These are phyloP conservation scores for Agonum fuliginosum DNA, from an alignment of 2,888 invertebrate species.

Conservation along the genomic window DNA sequence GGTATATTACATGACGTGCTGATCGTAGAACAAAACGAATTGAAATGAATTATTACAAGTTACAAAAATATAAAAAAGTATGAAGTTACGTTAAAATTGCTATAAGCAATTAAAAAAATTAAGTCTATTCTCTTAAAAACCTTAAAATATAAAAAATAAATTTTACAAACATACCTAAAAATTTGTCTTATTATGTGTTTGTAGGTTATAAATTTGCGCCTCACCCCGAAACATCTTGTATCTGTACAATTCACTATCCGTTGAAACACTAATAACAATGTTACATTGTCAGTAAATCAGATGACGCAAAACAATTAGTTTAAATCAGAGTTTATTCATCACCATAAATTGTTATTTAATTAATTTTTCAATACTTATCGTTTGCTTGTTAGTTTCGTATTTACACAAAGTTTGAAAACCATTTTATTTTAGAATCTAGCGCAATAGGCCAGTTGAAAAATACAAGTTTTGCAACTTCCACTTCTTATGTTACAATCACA, in stretches of 20 bases:
- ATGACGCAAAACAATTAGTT: not conserved
- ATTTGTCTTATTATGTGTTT: too few relatives aligned
- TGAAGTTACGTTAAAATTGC: too few relatives aligned
- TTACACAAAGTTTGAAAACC: not conserved
- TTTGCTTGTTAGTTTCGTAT: not conserved
- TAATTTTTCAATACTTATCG: not conserved
- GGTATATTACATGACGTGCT: too few relatives aligned
- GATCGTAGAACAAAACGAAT: too few relatives aligned
- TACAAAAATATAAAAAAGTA: too few relatives aligned
- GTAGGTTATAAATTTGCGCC: too few relatives aligned
- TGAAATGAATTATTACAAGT: too few relatives aligned
- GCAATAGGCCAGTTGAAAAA: not conserved
- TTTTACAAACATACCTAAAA: too few relatives aligned
- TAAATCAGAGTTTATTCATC: not conserved
- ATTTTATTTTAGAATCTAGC: not conserved
- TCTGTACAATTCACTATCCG: constrained; percentile 1
- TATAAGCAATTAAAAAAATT: too few relatives aligned
- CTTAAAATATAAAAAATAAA: too few relatives aligned
- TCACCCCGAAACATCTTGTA: too few relatives aligned
- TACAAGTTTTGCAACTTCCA: not conserved
- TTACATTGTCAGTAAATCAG: constrained; percentile 1
- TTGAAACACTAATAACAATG: not conserved
- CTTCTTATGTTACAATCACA: constrained; percentile 1
- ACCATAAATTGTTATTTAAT: not conserved
- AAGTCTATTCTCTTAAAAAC: too few relatives aligned